Base-by-base conservation (phyloP, 2,888 invertebrate genomes). In the Agonopterix arenella region DNA sequence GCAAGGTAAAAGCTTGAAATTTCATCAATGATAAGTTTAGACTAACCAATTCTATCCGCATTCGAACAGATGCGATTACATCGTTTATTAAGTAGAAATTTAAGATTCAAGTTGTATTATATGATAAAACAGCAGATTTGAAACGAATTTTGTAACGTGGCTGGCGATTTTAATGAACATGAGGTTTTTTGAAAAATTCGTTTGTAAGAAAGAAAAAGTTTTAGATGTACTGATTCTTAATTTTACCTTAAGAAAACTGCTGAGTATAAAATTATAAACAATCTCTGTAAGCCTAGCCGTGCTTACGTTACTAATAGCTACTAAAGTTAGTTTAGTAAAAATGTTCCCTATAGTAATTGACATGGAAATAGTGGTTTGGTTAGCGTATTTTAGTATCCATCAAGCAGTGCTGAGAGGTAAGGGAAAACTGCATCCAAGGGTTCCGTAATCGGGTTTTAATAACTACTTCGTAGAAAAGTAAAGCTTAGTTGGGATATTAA, bases 321-420 rank as follows among this genome's bases (percentile, higher is more conserved):
- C 86, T 89, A 80, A 64, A 85, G 76, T 83, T 84, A 84, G 79
- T 50, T 50, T 91, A 90, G 90, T 90, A 90, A 90, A 52, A 90
- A 92, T 94, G 93, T 93, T 93, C 93, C 93, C 93, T 93, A 93
- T 91, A 93, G 90, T 94, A 94, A 94, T 94, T 94, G 93, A 94
- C 94, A 93, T 93, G 92, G 93, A 93, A 91, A 92, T 91, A 92
- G 92, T 91, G 88, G 84, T 75, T 82, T 76, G 73, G 74, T 73
- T 77, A 75, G 79, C 76, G 70, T 67, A 66, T 63, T 44, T 58
- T 57, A 54, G 53, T 49, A 56, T 60, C 53, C 47, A n/a, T 40
- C n/a, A 74, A 75, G 73, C 72, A 68, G 73, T 71, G 73, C 71
- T 69, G 56, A 44, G 46, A 40, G n/a, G 38, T 38, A 42, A 49